These are phyloP conservation scores for Erynnis tages DNA, from an alignment of 2,888 invertebrate species.

Conservation along the genomic window DNA sequence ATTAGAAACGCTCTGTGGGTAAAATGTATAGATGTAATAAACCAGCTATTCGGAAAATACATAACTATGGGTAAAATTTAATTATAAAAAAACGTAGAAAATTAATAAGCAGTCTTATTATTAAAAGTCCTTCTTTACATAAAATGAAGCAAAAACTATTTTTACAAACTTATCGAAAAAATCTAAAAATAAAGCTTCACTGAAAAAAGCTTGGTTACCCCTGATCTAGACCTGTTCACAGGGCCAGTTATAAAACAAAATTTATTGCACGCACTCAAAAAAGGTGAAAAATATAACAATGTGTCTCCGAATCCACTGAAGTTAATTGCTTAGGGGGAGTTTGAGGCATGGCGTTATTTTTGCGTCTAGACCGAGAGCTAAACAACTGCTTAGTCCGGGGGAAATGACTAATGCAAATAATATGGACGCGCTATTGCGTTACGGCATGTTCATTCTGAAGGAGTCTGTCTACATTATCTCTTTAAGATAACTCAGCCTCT, in stretches of 20 bases:
- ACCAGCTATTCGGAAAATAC: too few species aligned
- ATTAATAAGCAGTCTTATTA: too few species aligned
- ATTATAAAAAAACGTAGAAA: too few species aligned
- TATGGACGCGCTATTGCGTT: slow-evolving; percentile 1
- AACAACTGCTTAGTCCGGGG: slow-evolving; percentile 6
- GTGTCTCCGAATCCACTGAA: slow-evolving; percentile 34
- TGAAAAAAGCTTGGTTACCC: background rate
- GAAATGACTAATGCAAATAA: slow-evolving; percentile 6
- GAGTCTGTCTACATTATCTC: background rate
- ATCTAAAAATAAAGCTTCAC: background rate
- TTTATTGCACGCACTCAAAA: slow-evolving; percentile 33
- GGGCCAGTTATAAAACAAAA: slow-evolving; percentile 39
- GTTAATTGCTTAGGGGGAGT: slow-evolving; percentile 37
- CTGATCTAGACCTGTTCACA: slow-evolving; percentile 26
- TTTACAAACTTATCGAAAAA: too few species aligned
- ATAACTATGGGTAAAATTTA: too few species aligned
- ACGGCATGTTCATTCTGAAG: background rate
- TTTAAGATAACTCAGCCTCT: too few species aligned
- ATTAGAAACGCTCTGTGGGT: too few species aligned
- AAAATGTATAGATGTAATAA: too few species aligned
- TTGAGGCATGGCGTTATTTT: slow-evolving; percentile 37
- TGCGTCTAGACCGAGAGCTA: slow-evolving; percentile 21
- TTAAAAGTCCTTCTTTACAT: too few species aligned
- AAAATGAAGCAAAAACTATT: too few species aligned
- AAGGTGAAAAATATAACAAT: slow-evolving; percentile 38